Base-by-base conservation (phyloP, 2,888 invertebrate genomes). In the Apodemia duryi region DNA sequence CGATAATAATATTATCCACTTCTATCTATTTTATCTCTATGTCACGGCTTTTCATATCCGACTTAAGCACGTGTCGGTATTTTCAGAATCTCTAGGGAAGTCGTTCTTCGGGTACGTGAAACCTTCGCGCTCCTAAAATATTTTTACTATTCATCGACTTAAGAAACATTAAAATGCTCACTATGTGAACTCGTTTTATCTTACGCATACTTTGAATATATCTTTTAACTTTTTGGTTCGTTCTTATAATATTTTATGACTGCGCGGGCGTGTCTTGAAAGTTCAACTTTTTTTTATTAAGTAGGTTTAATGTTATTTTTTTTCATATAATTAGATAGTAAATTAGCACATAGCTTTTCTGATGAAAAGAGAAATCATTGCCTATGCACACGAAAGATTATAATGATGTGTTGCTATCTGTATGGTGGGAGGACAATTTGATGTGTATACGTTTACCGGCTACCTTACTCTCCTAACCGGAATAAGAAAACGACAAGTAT, bases 121-220 rank as follows among this genome's bases (percentile, higher is more conserved):
- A 82, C 80, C 83, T 80, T 82, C 81, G 78, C 78, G 74, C 79
- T 76, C 73, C 81, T 83, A 77, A 88, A 87, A 88, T 89, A 88
- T 90, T 86, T 85, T 81, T 84, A 84, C 85, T 86, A 88, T 90
- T 88, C 84, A 86, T 87, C 82, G 84, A 76, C 74, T 69, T 75
- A 46, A 46, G 46, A 46, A 46, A 73, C 84, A 86, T 88, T 88
- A 86, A 86, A 86, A 87, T 83, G 81, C 80, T 79, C 73, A 81
- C 75, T 72, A 82, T 81, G 76, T 71, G 77, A 74, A 76, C 78
- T 73, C 70, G 66, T 70, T 66, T 70, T 67, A 65, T 64, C 64
- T 64, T 65, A 46, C 46, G 46, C 46, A 13, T 46, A 46, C 46
- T 46, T 46, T n/a, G 46, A 46, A 46, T 46, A 46, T n/a, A 46